These are phyloP conservation scores for Balearica regulorum DNA, from an alignment of 2,797 vertebrate species.

Conservation along the genomic window DNA sequence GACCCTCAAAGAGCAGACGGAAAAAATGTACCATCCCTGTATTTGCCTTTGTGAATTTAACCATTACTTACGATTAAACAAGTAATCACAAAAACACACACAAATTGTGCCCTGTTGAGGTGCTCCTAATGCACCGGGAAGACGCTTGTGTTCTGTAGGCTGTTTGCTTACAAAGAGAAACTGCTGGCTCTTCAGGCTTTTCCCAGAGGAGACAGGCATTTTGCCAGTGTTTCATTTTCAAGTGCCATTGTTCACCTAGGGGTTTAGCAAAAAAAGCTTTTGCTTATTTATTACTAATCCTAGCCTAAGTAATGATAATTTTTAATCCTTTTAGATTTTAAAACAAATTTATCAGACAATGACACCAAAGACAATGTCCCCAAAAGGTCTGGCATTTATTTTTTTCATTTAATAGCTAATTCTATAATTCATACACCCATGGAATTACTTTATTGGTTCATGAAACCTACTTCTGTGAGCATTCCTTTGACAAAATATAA, in stretches of 20 bases:
- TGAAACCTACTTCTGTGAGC: conserved; percentile 27
- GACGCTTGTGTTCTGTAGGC: conserved; percentile 5
- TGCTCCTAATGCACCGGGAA: conserved; percentile 63
- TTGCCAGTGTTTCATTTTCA: conserved; percentile 73
- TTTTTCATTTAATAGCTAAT: conserved; percentile 51
- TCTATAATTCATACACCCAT: conserved; percentile 39
- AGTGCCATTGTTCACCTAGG: conserved; percentile 74
- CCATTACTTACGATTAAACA: conserved; percentile 60
- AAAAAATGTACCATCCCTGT: neutral
- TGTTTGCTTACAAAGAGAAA: conserved; percentile 69
- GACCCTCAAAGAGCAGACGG: conserved; percentile 17
- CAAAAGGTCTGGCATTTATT: conserved; percentile 40
- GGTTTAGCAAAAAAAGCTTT: conserved; percentile 62
- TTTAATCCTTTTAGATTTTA: conserved; percentile 62
- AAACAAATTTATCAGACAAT: conserved; percentile 63
- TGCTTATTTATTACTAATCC: conserved; percentile 71
- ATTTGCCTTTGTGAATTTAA: conserved; percentile 66
- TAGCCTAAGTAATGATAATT: conserved; percentile 60
- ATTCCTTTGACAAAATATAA: conserved; percentile 46
- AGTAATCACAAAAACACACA: conserved; percentile 64
- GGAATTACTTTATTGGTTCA: conserved; percentile 39
- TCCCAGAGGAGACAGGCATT: conserved; percentile 73
- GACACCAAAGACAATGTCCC: conserved; percentile 20
- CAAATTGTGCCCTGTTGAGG: conserved; percentile 60
- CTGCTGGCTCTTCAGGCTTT: conserved; percentile 42